A percentile compares a stretch with the other conserved stretches of the same genome.
Conservation (phyloP, 2,888 invertebrate genomes). For the Habroteleia sp. region DNA sequence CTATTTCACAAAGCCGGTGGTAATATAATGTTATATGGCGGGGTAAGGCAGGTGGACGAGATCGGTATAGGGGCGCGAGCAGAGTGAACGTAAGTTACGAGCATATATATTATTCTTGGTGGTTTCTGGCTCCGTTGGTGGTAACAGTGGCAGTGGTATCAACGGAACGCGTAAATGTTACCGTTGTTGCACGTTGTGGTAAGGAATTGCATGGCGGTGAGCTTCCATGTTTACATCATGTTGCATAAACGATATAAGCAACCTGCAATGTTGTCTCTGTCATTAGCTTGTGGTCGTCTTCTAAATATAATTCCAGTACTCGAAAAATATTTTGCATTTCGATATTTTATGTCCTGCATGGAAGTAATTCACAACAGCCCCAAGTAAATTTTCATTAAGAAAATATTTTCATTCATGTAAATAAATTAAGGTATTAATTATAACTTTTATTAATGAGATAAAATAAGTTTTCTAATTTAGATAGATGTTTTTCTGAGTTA, state of each 20-base stretch:
- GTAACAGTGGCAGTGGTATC: constrained; percentile 58
- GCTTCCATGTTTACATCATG: constrained; percentile 54
- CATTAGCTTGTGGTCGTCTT: constrained; percentile 59
- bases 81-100: constrained; percentile 69
- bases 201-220: constrained; percentile 58
- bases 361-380: too few species aligned
- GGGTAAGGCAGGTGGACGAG: constrained; percentile 57
- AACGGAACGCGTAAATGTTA: constrained; percentile 52
- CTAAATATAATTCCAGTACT: too few species aligned
- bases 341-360: too few species aligned
- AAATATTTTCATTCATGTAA: too few species aligned
- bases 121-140: constrained; percentile 67
- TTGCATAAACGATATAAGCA: constrained; percentile 54
- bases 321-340: too few species aligned
- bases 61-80: constrained; percentile 46
- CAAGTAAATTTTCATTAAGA: too few species aligned
- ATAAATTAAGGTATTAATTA: too few species aligned
- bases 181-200: constrained; percentile 47
- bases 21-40: constrained; percentile 70
- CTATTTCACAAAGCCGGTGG: constrained; percentile 71
- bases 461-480: too few species aligned
- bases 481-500: too few species aligned
- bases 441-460: too few species aligned
- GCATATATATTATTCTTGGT: constrained; percentile 71
- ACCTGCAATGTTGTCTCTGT: constrained; percentile 49